A percentile compares a stretch with the other conserved stretches of the same genome.
Conservation (phyloP, 2,888 invertebrate genomes). For the Sisyra nigra region DNA sequence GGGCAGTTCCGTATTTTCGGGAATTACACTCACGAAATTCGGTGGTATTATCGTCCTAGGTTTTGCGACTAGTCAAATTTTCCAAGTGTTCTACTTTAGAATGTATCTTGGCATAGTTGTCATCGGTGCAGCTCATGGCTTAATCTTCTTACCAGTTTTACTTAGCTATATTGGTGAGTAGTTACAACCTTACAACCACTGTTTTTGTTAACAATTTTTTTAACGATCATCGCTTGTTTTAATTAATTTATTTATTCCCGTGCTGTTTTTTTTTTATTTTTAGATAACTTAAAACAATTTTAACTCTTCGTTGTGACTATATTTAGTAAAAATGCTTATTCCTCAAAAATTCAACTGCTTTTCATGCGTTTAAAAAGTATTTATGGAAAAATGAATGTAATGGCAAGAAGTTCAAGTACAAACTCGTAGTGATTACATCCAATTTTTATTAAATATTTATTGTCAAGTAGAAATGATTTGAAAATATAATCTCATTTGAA, state of each 20-base stretch:
- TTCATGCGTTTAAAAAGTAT: no score
- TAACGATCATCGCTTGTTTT: conserved; percentile 1
- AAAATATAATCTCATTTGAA: no score
- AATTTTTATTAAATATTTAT: no score
- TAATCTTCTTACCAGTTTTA: conserved; percentile 93
- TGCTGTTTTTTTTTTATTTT: not conserved
- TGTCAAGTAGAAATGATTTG: no score
- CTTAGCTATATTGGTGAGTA: conserved; percentile 89
- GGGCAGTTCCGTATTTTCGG: conserved; percentile 92
- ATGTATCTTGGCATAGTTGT: conserved; percentile 97
- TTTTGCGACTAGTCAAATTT: conserved; percentile 96
- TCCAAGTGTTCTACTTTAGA: conserved; percentile 89
- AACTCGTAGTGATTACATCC: no score
- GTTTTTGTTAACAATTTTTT: conserved; percentile 1
- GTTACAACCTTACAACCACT: conserved; percentile 2
- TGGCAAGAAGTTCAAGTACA: no score
- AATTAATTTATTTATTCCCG: not conserved
- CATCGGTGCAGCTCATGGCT: conserved; percentile 91
- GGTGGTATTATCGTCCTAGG: conserved; percentile 93
- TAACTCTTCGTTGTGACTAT: not conserved
- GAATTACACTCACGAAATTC: conserved; percentile 95
- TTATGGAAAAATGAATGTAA: no score
- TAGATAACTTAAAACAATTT: conserved; percentile 4
- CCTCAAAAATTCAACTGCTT: no score
- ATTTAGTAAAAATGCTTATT: not conserved